Evolutionary conservation across 2,113 vertebrate genomes (phyloP).

Genomic region (Eptesicus fuscus): DNA sequence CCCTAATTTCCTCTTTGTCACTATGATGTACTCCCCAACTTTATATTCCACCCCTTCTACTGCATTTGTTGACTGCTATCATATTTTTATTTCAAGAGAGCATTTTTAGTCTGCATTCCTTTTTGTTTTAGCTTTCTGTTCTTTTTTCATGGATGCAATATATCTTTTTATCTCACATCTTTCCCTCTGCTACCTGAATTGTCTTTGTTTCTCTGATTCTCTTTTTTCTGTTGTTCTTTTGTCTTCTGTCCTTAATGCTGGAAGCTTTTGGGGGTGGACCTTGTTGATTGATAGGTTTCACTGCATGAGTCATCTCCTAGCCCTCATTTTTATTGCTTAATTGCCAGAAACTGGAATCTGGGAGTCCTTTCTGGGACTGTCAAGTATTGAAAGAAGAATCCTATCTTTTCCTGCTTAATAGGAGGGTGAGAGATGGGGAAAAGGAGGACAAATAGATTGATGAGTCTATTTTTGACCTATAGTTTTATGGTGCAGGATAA

Average conservation of each 20-base stretch:
- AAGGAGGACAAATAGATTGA: neutral
- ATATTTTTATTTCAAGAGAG: neutral
- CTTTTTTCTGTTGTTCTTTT: neutral
- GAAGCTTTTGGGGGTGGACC: neutral
- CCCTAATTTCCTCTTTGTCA: neutral
- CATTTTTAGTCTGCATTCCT: neutral
- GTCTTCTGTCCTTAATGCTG: neutral
- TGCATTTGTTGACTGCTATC: neutral
- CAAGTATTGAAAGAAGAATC: neutral
- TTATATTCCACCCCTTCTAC: neutral
- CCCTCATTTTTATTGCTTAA: neutral
- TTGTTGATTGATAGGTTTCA: neutral
- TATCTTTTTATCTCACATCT: neutral
- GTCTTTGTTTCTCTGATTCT: neutral
- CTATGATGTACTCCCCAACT: neutral
- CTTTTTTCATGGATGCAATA: neutral
- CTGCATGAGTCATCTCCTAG: neutral
- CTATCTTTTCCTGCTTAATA: neutral
- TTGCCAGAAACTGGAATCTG: neutral
- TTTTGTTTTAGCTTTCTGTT: constrained; percentile 19
- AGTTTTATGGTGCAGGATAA: constrained; percentile 17
- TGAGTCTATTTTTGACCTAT: constrained; percentile 11
- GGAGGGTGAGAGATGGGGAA: neutral
- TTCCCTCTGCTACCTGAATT: neutral
- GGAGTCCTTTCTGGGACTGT: neutral